Evolutionary conservation across 2,888 invertebrate species (phyloP).

Genomic region (Fabriciana adippe): DNA sequence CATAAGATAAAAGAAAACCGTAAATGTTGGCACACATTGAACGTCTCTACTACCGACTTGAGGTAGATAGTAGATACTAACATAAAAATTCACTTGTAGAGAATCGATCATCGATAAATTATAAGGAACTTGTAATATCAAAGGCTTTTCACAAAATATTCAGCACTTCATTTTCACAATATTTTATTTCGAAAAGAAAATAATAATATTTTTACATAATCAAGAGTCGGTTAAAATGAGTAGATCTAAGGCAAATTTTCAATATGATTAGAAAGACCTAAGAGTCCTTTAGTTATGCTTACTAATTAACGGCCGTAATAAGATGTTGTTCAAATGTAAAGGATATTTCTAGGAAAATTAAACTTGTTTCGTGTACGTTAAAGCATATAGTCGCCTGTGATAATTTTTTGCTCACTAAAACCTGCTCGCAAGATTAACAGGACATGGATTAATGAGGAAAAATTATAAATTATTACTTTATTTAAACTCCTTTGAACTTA

Average conservation of each 20-base stretch:
- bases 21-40: too few relatives aligned
- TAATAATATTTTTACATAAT: not conserved
- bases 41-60: too few relatives aligned
- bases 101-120: too few relatives aligned
- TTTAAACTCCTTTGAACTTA: not conserved
- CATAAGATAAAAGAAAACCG: too few relatives aligned
- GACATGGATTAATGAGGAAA: not conserved
- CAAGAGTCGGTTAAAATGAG: not conserved
- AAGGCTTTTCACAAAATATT: too few relatives aligned
- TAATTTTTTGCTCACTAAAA: not conserved
- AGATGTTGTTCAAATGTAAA: not conserved
- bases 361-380: not conserved
- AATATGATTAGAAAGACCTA: not conserved
- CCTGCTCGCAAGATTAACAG: not conserved
- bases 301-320: conserved; percentile 1
- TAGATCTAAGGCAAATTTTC: not conserved
- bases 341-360: not conserved
- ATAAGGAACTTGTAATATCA: conserved; percentile 7
- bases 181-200: too few relatives aligned
- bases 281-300: not conserved
- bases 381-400: not conserved
- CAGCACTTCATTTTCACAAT: too few relatives aligned
- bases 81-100: too few relatives aligned
- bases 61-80: too few relatives aligned
- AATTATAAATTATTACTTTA: conserved; percentile 1